A percentile compares a stretch with the other conserved stretches of the same genome.
phyloP scores from a whole-genome alignment of 2,888 invertebrate genomes.

The Eupsilia transversa region DNA sequence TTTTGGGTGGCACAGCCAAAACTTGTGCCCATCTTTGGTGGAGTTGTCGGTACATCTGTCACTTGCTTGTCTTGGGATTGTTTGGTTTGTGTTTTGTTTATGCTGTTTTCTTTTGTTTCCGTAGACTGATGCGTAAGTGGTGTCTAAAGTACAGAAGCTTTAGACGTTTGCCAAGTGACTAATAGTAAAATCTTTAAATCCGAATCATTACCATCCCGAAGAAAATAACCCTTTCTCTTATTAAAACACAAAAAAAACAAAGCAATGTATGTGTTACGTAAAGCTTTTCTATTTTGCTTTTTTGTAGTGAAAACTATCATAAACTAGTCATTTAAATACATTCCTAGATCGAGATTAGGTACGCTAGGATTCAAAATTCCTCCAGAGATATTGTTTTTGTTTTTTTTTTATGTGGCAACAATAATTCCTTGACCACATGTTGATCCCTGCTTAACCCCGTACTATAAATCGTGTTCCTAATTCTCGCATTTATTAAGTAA shows the following conservation, averaged over 20 bases:
- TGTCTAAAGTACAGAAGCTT: background rate
- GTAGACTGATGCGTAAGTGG: background rate
- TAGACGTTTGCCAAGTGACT: background rate
- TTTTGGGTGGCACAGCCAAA: constrained; percentile 66
- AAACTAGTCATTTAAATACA: constrained; percentile 4
- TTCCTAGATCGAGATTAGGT: background rate
- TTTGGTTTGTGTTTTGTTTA: constrained; percentile 23
- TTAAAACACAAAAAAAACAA: background rate
- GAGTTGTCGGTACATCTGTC: constrained; percentile 58
- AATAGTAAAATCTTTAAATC: constrained; percentile 1
- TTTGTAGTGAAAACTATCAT: background rate
- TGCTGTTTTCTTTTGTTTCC: constrained; percentile 7
- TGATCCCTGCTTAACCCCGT: constrained; percentile 58
- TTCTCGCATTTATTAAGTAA: constrained; percentile 53
- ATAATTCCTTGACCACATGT: constrained; percentile 44
- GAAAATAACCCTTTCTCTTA: background rate
- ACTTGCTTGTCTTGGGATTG: constrained; percentile 16
- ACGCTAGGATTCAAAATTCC: background rate
- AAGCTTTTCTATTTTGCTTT: constrained; percentile 18
- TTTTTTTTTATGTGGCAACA: constrained; percentile 7
- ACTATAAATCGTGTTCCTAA: constrained; percentile 56
- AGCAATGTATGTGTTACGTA: background rate
- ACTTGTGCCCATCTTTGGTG: constrained; percentile 42
- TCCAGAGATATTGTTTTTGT: constrained; percentile 2
- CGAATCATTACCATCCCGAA: background rate